A percentile compares a stretch with the other conserved stretches of the same genome.
These are phyloP conservation scores for Plusia festucae DNA, from an alignment of 2,888 invertebrate genomes.

Conservation along the genomic window DNA sequence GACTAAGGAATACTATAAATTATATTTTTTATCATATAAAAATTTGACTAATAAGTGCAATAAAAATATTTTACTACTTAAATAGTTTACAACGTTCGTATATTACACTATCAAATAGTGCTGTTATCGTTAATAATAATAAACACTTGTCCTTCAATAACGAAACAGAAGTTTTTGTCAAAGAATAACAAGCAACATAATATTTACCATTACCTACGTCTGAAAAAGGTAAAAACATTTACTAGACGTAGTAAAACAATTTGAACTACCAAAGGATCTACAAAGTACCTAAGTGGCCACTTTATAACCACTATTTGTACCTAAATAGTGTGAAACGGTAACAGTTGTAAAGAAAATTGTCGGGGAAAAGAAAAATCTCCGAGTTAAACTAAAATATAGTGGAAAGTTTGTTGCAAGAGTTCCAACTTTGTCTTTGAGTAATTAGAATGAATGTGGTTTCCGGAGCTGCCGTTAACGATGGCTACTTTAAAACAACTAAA, in stretches of 20 bases:
- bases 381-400: background rate
- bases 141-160: too few relatives aligned
- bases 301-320: slow-evolving; percentile 1
- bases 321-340: background rate
- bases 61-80: too few relatives aligned
- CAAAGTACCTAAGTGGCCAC: background rate
- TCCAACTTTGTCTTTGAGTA: slow-evolving; percentile 3
- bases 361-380: background rate
- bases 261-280: background rate
- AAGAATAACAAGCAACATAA: too few relatives aligned
- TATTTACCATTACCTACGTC: background rate
- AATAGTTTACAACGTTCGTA: too few relatives aligned
- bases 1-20: too few relatives aligned
- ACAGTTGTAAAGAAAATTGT: background rate
- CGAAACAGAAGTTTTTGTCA: too few relatives aligned
- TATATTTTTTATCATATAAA: too few relatives aligned
- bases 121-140: too few relatives aligned
- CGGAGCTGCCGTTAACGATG: background rate
- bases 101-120: too few relatives aligned
- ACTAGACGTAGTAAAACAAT: background rate
- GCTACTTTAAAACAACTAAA: background rate
- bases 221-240: background rate
- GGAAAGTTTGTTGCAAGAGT: background rate
- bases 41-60: too few relatives aligned
- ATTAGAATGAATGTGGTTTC: slow-evolving; percentile 6